These are phyloP conservation scores for Syngnathoides biaculeatus DNA, from an alignment of 2,113 vertebrate genomes.

Conservation along the genomic window DNA sequence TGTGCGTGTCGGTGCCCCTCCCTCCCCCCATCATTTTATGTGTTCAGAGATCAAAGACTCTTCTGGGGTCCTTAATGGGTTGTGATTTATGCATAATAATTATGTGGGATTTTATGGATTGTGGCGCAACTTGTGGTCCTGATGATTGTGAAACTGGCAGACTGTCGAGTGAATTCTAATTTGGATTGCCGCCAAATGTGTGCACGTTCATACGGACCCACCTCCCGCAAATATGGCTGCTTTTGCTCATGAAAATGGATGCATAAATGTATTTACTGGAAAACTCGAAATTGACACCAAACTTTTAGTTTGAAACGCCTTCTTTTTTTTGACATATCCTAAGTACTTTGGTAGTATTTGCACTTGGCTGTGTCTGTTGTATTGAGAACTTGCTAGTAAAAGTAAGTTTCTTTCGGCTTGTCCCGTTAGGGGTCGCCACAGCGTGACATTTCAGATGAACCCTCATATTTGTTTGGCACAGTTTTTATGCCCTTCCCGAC, in stretches of 20 bases:
- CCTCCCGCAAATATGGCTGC: background rate
- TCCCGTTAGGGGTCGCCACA: too few species aligned
- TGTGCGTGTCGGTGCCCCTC: too few species aligned
- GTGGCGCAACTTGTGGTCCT: background rate
- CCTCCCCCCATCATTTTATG: background rate
- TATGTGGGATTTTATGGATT: constrained; percentile 3
- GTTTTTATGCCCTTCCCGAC: too few species aligned
- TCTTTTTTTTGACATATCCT: background rate
- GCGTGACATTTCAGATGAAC: too few species aligned
- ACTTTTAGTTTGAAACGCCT: background rate
- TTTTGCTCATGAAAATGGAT: background rate
- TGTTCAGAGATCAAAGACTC: background rate
- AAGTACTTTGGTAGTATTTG: background rate
- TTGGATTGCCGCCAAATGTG: background rate
- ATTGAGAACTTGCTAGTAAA: too few species aligned
- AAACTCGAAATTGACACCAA: background rate
- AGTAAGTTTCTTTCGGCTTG: too few species aligned
- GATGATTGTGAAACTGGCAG: background rate
- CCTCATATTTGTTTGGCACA: too few species aligned
- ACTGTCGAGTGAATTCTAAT: background rate
- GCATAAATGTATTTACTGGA: background rate
- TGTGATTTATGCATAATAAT: constrained; percentile 2
- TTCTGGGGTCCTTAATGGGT: constrained; percentile 4
- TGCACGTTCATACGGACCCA: background rate
- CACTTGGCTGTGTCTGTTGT: background rate